A percentile compares a stretch with the other conserved stretches of the same genome.
These are phyloP conservation scores for Agriotes lineatus DNA, from an alignment of 2,888 invertebrate genomes.

Conservation along the genomic window DNA sequence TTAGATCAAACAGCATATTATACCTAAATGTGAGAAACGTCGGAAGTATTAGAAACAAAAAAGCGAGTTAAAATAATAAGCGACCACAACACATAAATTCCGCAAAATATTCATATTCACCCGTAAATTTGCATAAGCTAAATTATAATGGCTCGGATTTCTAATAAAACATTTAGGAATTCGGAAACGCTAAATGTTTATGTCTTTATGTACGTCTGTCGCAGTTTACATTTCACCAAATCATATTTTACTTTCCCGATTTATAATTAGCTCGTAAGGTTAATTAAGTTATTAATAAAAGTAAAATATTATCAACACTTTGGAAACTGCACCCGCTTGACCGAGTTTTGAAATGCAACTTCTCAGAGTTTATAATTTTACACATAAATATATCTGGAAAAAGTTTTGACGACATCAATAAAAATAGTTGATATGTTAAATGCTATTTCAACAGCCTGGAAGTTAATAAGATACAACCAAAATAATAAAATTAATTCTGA, in stretches of 20 bases:
- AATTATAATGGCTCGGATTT: not conserved
- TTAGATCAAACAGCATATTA: not conserved
- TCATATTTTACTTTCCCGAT: not conserved
- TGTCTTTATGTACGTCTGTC: not conserved
- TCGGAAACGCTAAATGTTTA: not conserved
- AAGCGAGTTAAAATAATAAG: no score
- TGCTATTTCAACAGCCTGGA: no score
- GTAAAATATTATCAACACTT: not conserved
- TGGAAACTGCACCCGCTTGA: not conserved
- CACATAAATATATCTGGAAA: no score
- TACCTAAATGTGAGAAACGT: not conserved
- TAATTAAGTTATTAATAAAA: constrained; percentile 5
- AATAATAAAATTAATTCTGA: no score
- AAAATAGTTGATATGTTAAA: no score
- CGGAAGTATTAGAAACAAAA: no score
- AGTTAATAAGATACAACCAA: no score
- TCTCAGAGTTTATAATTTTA: no score
- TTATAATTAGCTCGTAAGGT: not conserved
- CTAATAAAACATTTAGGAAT: not conserved
- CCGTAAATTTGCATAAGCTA: not conserved
- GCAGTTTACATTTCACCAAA: not conserved
- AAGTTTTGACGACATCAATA: no score
- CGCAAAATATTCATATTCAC: not conserved
- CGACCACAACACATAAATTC: not conserved
- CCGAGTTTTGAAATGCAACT: no score